Conservation (phyloP, 2,888 invertebrate genomes). For the Geophilus truncorum region DNA sequence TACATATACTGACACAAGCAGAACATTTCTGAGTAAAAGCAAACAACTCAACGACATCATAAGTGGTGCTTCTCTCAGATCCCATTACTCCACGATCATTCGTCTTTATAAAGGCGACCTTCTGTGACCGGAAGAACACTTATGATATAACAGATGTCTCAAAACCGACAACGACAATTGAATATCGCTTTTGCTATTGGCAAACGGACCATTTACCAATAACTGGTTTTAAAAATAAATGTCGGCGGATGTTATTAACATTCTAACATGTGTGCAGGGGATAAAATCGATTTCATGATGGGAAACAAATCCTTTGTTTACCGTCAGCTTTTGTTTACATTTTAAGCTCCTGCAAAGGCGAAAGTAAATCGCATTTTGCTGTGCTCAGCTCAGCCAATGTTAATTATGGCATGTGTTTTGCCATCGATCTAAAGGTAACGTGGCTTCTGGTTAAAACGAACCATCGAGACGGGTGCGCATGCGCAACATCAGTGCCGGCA, state of each 20-base stretch:
- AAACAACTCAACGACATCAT: neutral
- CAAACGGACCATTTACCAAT: neutral
- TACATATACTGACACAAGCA: neutral
- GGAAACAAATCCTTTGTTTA: neutral
- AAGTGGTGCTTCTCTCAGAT: neutral
- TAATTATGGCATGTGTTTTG: constrained; percentile 17
- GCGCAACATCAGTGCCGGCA: neutral
- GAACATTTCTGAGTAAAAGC: neutral
- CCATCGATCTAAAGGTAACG: constrained; percentile 19
- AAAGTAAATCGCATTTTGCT: neutral
- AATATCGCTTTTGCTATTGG: neutral
- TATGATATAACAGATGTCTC: neutral
- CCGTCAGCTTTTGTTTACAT: neutral
- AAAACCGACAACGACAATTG: neutral
- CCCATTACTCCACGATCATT: neutral
- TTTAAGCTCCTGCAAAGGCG: neutral
- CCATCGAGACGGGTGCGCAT: neutral
- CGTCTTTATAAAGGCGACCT: neutral
- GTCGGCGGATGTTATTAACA: neutral
- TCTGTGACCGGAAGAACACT: neutral
- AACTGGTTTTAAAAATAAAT: neutral
- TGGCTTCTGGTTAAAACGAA: neutral
- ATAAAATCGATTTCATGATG: neutral
- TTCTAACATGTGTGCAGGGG: neutral
- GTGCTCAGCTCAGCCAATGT: neutral